These are phyloP conservation scores for Apteryx owenii DNA, from an alignment of 2,113 vertebrate species.

Conservation along the genomic window DNA sequence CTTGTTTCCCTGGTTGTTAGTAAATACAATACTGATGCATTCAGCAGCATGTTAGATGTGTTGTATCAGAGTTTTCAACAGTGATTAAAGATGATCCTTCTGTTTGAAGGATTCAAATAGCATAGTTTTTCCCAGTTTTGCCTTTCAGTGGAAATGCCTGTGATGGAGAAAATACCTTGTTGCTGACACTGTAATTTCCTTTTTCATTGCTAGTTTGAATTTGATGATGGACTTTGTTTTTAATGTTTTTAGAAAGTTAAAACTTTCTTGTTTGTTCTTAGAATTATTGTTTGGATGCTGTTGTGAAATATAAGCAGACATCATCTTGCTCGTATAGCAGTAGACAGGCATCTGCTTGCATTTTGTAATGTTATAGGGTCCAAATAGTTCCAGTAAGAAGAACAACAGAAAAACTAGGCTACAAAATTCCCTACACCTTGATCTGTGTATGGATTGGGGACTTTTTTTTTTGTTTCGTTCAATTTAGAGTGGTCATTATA, in stretches of 20 bases:
- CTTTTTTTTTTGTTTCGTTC: not conserved
- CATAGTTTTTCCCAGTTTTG: not conserved
- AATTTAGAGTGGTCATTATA: not conserved
- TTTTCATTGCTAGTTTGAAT: not conserved
- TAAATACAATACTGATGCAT: not conserved
- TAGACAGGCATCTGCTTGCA: not conserved
- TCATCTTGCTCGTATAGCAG: not conserved
- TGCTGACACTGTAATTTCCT: not conserved
- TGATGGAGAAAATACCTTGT: not conserved
- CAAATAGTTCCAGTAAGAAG: not conserved
- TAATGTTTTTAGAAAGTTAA: not conserved
- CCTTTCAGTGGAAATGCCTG: not conserved
- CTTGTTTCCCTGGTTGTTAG: not conserved
- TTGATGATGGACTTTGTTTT: not conserved
- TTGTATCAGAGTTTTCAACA: not conserved
- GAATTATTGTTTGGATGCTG: not conserved
- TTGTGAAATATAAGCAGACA: not conserved
- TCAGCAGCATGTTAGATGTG: not conserved
- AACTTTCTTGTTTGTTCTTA: not conserved
- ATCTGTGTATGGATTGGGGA: not conserved
- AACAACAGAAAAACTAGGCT: not conserved
- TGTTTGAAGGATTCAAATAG: not conserved
- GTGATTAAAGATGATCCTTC: not conserved
- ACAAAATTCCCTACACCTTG: not conserved
- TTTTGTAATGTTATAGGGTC: not conserved